Evolutionary conservation across 1,140 invertebrate species (phyloP).

Genomic region (Teleogryllus occipitalis): DNA sequence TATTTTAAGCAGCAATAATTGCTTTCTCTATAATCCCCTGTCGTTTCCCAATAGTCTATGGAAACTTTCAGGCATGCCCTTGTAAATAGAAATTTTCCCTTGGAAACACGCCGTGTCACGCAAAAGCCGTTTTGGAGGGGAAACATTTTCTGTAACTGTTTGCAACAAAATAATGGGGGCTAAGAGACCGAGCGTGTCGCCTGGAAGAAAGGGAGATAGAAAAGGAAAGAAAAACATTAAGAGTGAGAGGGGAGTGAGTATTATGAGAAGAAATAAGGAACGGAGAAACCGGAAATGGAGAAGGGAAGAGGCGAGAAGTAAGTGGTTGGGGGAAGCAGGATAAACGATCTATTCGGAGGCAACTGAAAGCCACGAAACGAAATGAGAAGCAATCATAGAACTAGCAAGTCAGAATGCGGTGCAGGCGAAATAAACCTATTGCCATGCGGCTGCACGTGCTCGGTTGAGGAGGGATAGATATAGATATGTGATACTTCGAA

Average conservation of each 20-base stretch:
- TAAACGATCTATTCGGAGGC: not conserved
- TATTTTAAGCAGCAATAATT: no score
- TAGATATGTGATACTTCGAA: not conserved
- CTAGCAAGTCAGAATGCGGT: not conserved
- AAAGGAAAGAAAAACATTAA: no score
- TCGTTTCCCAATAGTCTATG: no score
- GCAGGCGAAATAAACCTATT: not conserved
- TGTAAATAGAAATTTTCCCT: not conserved
- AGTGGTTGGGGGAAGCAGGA: not conserved
- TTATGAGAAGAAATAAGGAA: not conserved
- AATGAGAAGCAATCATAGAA: not conserved
- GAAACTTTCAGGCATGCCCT: not conserved
- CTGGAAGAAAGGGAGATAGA: not conserved
- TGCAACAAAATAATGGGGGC: not conserved
- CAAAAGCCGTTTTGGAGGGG: not conserved
- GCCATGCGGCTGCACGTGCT: not conserved
- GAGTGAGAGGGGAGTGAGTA: not conserved
- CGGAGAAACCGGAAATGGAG: not conserved
- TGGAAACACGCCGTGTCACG: not conserved
- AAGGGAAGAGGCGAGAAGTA: not conserved
- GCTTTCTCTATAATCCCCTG: no score
- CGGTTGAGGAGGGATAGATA: not conserved
- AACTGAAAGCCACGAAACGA: not conserved
- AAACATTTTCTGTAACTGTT: constrained; percentile 1
- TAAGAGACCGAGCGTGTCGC: not conserved